Percentiles rank a stretch among this genome's conserved stretches.
phyloP scores from a whole-genome alignment of 2,113 vertebrate genomes.

The Chroicocephalus ridibundus region DNA sequence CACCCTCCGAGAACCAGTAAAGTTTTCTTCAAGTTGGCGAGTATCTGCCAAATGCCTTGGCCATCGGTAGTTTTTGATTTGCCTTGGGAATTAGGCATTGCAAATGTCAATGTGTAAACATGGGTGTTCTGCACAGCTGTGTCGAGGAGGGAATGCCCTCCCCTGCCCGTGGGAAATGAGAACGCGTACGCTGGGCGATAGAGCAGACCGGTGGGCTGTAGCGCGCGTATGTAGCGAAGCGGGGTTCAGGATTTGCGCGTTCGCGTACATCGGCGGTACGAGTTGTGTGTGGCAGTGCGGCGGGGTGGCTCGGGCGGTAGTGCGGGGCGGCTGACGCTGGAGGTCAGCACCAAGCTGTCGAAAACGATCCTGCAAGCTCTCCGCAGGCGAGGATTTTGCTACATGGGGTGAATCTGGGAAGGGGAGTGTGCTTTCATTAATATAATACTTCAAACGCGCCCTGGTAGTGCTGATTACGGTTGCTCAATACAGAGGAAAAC shows the following conservation, averaged over 20 bases:
- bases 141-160: not conserved
- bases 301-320: not conserved
- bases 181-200: fast-evolving
- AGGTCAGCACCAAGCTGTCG: not conserved
- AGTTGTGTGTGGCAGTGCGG: fast-evolving
- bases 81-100: not conserved
- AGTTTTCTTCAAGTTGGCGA: not conserved
- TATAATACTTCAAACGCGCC: fast-evolving
- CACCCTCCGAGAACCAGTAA: not conserved
- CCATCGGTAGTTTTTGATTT: not conserved
- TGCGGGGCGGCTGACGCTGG: not conserved
- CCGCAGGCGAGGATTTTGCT: fast-evolving
- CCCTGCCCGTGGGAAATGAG: fast-evolving
- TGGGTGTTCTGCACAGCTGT: not conserved
- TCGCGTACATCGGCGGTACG: fast-evolving
- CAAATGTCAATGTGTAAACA: not conserved
- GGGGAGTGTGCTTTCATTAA: not conserved
- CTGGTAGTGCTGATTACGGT: not conserved
- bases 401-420: not conserved
- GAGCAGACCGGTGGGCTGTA: not conserved
- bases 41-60: not conserved
- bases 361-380: fast-evolving
- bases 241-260: fast-evolving
- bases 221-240: fast-evolving
- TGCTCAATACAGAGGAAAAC: not conserved